A percentile compares a stretch with the other conserved stretches of the same genome.
Evolutionary conservation across 2,113 vertebrate species (phyloP).

Genomic region (Psittacula cyanocephala): DNA sequence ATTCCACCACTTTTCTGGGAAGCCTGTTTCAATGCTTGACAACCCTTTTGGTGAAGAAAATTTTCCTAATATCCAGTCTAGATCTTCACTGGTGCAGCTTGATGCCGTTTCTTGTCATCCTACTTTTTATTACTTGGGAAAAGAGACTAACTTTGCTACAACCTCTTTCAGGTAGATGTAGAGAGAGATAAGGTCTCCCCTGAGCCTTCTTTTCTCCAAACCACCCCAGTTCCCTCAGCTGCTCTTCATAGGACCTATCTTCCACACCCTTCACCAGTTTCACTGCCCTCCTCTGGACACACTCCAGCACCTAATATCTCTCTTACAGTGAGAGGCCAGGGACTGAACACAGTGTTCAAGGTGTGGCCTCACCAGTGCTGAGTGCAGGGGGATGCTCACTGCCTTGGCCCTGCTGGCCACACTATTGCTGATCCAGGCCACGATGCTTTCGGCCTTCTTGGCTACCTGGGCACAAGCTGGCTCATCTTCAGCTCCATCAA

Average conservation of each 20-base stretch:
- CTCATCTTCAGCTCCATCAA: not conserved
- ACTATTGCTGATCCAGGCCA: not conserved
- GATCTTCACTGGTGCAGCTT: not conserved
- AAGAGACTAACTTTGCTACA: fast-evolving
- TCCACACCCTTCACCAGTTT: not conserved
- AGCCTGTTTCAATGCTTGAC: not conserved
- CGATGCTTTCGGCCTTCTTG: not conserved
- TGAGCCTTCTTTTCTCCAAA: not conserved
- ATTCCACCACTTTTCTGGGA: not conserved
- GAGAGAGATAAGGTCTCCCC: fast-evolving
- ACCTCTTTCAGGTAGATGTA: not conserved
- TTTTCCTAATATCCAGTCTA: not conserved
- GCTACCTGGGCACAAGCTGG: not conserved
- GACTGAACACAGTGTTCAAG: fast-evolving
- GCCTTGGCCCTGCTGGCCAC: not conserved
- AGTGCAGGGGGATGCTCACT: not conserved
- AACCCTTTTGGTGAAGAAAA: not conserved
- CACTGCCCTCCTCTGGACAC: fast-evolving
- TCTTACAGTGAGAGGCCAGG: not conserved
- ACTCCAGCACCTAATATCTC: not conserved
- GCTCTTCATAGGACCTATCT: fast-evolving
- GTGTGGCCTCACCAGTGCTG: not conserved
- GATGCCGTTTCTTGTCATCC: fast-evolving
- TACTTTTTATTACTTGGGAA: not conserved
- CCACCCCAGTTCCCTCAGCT: not conserved